A percentile compares a stretch with the other conserved stretches of the same genome.
Conservation (phyloP, 2,113 vertebrate species). For the Brachypteracias leptosomus region DNA sequence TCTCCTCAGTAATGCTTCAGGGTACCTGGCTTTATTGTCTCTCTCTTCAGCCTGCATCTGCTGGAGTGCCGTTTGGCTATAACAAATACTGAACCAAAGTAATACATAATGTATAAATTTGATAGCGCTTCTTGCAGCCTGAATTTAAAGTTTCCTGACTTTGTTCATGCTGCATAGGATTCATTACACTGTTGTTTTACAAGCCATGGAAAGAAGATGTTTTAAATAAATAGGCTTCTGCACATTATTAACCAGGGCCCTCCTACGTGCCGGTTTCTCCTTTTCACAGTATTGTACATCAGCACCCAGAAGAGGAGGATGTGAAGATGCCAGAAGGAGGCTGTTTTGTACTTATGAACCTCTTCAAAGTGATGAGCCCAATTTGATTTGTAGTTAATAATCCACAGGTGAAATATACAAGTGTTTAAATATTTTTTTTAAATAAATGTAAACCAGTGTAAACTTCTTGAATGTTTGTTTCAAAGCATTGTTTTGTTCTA, state of each 20-base stretch:
- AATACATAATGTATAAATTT: background rate
- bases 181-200: background rate
- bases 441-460: slow-evolving; percentile 24
- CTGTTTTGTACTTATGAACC: slow-evolving; percentile 36
- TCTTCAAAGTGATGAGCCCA: slow-evolving; percentile 8
- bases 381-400: slow-evolving; percentile 46
- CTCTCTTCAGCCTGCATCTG: background rate
- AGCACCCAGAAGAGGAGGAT: slow-evolving; percentile 99
- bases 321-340: slow-evolving; percentile 68
- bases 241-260: background rate
- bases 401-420: background rate
- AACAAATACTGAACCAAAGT: background rate
- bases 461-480: slow-evolving; percentile 13
- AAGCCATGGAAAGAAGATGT: background rate
- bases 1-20: background rate
- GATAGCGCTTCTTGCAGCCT: background rate
- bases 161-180: background rate
- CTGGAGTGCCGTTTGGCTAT: background rate
- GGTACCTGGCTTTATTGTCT: background rate
- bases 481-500: background rate
- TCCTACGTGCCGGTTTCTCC: slow-evolving; percentile 17
- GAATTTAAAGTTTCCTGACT: background rate
- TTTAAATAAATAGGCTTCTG: background rate
- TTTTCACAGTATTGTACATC: slow-evolving; percentile 92
- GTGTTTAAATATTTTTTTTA: slow-evolving; percentile 1